Conservation (phyloP, 1,140 invertebrate genomes). For the Euura saliciscinereae region DNA sequence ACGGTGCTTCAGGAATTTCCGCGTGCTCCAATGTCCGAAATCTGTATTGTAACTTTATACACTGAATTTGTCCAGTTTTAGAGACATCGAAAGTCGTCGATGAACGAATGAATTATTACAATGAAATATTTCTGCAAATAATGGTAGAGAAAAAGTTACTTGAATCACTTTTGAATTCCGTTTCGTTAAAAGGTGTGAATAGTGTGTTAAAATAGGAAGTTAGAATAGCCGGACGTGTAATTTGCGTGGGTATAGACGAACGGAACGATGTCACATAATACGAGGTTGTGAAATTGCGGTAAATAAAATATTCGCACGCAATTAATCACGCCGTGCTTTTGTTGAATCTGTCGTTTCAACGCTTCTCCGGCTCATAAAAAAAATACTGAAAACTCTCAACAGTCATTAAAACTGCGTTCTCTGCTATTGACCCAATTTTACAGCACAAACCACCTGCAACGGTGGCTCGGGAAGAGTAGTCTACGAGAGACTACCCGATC, state of each 20-base stretch:
- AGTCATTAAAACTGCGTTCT: neutral
- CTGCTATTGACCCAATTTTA: slow-evolving; percentile 22
- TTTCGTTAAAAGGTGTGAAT: no score
- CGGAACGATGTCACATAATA: slow-evolving; percentile 27
- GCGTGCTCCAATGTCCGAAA: neutral
- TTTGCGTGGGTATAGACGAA: slow-evolving; percentile 4
- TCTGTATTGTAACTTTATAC: neutral
- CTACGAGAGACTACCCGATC: slow-evolving; percentile 87
- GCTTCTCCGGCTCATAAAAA: neutral
- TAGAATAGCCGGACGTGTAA: neutral
- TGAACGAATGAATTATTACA: no score
- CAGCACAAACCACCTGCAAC: slow-evolving; percentile 90
- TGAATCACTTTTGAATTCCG: no score
- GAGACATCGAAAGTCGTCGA: no score
- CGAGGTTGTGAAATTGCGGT: slow-evolving; percentile 31
- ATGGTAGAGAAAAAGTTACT: no score
- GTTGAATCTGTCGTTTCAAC: slow-evolving; percentile 12
- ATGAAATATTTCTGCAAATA: no score
- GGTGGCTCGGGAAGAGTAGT: slow-evolving; percentile 82
- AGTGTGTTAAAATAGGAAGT: no score
- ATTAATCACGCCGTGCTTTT: slow-evolving; percentile 22
- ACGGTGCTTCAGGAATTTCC: slow-evolving; percentile 3
- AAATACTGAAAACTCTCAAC: neutral
- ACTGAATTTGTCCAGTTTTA: neutral
- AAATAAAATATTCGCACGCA: slow-evolving; percentile 9